A percentile compares a stretch with the other conserved stretches of the same genome.
Evolutionary conservation across 2,113 vertebrate genomes (phyloP).

Genomic region (Entomyzon cyanotis): DNA sequence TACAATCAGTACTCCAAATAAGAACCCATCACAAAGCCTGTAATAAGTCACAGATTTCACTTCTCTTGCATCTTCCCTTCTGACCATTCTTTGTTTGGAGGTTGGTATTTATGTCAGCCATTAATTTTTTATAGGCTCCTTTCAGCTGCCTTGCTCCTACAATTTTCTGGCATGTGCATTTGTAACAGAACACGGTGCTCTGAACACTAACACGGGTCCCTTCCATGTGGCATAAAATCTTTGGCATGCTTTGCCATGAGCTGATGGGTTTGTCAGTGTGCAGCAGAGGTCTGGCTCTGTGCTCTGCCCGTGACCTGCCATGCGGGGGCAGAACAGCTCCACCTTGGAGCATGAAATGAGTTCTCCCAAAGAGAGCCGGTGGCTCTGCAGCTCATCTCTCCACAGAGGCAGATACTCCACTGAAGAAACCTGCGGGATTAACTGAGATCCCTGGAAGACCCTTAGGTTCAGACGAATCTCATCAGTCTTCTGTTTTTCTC

Average conservation of each 20-base stretch:
- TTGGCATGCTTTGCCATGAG: not conserved
- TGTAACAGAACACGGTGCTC: not conserved
- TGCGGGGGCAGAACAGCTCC: constrained; percentile 60
- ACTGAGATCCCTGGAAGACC: not conserved
- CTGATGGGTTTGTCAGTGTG: not conserved
- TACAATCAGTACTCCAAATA: not conserved
- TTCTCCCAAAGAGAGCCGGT: not conserved
- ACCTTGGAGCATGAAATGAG: not conserved
- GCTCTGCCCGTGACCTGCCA: constrained; percentile 51
- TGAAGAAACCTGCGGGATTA: not conserved
- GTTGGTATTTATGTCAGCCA: not conserved
- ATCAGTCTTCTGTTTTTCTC: not conserved
- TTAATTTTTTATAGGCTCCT: not conserved
- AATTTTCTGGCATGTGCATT: not conserved
- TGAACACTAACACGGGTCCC: not conserved
- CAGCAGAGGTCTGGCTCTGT: not conserved
- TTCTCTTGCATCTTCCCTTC: not conserved
- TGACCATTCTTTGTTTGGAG: not conserved
- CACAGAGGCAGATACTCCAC: not conserved
- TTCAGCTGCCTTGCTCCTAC: not conserved
- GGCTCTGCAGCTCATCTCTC: not conserved
- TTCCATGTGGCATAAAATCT: not conserved
- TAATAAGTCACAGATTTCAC: not conserved
- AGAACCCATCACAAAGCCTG: not conserved
- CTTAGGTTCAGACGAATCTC: not conserved